Conservation (phyloP, 2,113 vertebrate genomes). For the Smithornis capensis region DNA sequence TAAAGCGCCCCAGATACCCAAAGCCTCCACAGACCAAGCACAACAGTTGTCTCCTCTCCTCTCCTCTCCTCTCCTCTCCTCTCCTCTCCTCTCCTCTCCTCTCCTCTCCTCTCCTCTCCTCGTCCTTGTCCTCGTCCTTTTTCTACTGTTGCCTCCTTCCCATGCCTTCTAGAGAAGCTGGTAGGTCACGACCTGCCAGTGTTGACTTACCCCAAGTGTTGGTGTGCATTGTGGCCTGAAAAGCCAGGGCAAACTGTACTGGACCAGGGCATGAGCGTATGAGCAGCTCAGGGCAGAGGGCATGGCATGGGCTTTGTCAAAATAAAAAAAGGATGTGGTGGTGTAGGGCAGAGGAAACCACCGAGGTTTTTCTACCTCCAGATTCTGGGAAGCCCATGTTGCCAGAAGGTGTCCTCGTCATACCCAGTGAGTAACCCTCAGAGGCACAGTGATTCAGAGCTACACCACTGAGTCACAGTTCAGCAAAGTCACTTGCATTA, state of each 20-base stretch:
- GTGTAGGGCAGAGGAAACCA: neutral
- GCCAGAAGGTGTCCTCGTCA: neutral
- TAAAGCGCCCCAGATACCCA: neutral
- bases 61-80: neutral
- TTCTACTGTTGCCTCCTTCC: neutral
- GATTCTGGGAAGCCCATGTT: neutral
- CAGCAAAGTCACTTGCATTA: neutral
- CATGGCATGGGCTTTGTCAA: neutral
- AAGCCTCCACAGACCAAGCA: neutral
- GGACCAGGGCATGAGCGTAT: neutral
- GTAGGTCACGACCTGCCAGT: neutral
- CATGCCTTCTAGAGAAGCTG: neutral
- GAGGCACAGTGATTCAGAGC: neutral
- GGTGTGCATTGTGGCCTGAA: fast-evolving
- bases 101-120: neutral
- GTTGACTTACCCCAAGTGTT: neutral
- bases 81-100: neutral
- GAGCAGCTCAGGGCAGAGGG: neutral
- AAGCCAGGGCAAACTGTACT: neutral
- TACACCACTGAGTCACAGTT: neutral
- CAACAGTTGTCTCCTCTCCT: neutral
- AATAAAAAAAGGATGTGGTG: neutral
- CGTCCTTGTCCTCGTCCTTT: neutral
- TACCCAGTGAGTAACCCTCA: neutral
- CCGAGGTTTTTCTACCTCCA: neutral